phyloP scores from a whole-genome alignment of 2,888 invertebrate genomes.

The Theretra japonica region DNA sequence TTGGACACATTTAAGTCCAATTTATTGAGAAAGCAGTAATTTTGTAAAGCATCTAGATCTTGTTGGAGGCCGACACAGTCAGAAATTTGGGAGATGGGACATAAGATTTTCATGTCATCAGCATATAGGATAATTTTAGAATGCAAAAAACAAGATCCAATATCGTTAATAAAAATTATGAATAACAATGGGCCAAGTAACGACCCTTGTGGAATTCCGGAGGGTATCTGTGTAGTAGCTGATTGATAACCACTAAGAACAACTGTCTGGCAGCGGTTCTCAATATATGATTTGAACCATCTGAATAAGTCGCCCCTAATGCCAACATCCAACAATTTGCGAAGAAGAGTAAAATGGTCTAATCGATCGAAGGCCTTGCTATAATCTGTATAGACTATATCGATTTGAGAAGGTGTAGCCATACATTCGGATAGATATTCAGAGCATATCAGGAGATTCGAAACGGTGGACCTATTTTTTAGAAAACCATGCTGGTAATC shows the following conservation, averaged over 20 bases:
- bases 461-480: not conserved
- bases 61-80: too few relatives aligned
- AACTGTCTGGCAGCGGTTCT: too few relatives aligned
- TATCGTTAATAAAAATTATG: not conserved
- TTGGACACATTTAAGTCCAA: not conserved
- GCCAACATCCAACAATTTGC: not conserved
- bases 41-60: not conserved
- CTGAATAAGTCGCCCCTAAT: slow-evolving; percentile 1
- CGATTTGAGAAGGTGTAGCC: not conserved
- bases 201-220: slow-evolving; percentile 8
- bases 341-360: not conserved
- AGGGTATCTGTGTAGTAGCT: not conserved
- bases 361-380: slow-evolving; percentile 13
- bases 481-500: slow-evolving; percentile 9
- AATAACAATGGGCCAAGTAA: not conserved
- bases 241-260: not conserved
- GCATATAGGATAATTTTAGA: slow-evolving; percentile 10
- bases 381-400: slow-evolving; percentile 19
- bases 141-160: not conserved
- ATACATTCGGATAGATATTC: not conserved
- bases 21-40: too few relatives aligned
- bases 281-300: not conserved
- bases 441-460: not conserved
- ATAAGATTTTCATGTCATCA: slow-evolving; percentile 8
- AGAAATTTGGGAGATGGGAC: too few relatives aligned